Evolutionary conservation across 2,113 vertebrate species (phyloP).

Genomic region (Patagioenas fasciata): DNA sequence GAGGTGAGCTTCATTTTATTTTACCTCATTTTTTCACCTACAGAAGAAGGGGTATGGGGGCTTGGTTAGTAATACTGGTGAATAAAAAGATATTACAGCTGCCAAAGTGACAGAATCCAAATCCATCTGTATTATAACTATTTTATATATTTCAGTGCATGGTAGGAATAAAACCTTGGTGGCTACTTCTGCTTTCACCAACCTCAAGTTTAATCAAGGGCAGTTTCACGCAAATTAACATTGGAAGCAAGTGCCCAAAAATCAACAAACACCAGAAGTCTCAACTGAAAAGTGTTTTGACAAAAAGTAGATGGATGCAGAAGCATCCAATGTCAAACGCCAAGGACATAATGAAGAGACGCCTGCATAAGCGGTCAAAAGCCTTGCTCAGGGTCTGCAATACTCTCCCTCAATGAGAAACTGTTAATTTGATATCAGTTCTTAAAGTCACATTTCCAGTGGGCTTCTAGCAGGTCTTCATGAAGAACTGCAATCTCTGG

Average conservation of each 20-base stretch:
- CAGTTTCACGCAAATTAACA: too few relatives aligned
- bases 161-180: too few relatives aligned
- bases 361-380: too few relatives aligned
- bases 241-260: background rate
- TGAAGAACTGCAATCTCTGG: too few relatives aligned
- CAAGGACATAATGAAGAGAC: fast-evolving
- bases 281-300: background rate
- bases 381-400: too few relatives aligned
- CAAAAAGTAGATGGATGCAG: background rate
- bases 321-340: background rate
- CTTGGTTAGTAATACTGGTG: background rate
- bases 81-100: background rate
- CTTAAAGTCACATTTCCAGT: too few relatives aligned
- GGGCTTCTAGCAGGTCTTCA: too few relatives aligned
- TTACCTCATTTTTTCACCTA: background rate
- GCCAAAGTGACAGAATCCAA: background rate
- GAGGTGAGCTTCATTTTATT: background rate
- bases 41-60: background rate
- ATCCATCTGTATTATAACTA: background rate
- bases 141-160: too few relatives aligned
- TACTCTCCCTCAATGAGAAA: too few relatives aligned
- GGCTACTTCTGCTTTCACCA: too few relatives aligned
- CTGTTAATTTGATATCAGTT: too few relatives aligned
- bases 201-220: too few relatives aligned
- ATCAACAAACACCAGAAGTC: fast-evolving